Conservation (phyloP, 2,888 invertebrate genomes). For the Pristionchus arcanus region DNA sequence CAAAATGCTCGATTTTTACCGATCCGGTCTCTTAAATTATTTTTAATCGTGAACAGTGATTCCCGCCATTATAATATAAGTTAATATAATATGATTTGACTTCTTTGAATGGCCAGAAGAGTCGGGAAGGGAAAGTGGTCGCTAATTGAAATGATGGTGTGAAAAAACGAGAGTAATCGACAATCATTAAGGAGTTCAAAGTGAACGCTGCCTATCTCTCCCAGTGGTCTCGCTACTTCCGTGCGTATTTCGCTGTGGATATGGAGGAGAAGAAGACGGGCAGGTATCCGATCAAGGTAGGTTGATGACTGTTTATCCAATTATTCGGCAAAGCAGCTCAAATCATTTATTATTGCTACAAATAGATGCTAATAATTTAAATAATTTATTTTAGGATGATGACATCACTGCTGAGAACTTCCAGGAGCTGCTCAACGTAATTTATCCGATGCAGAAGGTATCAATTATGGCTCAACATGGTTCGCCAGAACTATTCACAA, state of each 20-base stretch:
- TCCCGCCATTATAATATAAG: too few relatives aligned
- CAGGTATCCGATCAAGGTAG: not conserved
- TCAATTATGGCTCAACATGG: not conserved
- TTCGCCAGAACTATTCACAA: too few relatives aligned
- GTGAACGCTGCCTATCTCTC: conserved; percentile 7
- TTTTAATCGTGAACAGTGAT: too few relatives aligned
- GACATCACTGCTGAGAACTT: not conserved
- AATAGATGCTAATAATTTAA: not conserved
- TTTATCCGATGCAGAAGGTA: not conserved
- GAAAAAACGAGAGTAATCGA: not conserved
- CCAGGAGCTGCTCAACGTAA: not conserved
- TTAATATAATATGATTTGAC: too few relatives aligned
- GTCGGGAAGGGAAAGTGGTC: too few relatives aligned
- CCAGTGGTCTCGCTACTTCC: not conserved
- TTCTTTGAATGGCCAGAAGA: too few relatives aligned
- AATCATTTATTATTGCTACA: too few relatives aligned
- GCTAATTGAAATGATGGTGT: too few relatives aligned
- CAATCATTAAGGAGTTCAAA: not conserved
- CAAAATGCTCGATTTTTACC: too few relatives aligned
- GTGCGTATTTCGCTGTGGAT: not conserved
- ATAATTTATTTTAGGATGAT: not conserved
- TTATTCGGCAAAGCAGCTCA: not conserved
- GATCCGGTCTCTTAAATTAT: too few relatives aligned
- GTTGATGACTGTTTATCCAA: not conserved
- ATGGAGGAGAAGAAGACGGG: not conserved